These are phyloP conservation scores for Augochlorella aurata DNA, from an alignment of 2,888 invertebrate species.

Conservation along the genomic window DNA sequence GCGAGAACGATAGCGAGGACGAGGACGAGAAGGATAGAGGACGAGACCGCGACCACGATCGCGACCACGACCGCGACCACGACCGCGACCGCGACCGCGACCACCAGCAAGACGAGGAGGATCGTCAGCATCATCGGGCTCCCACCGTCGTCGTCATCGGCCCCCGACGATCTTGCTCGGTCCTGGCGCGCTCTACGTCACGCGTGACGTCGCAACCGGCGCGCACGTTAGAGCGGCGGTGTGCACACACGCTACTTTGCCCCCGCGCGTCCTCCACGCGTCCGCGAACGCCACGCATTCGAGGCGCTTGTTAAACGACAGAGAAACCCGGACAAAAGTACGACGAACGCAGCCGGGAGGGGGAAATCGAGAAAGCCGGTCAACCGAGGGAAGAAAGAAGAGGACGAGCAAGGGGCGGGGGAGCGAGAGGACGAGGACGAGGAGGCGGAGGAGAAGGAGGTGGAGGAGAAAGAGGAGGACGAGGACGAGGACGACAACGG, in stretches of 20 bases:
- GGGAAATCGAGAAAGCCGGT: slow-evolving; percentile 40
- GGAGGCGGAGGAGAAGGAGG: slow-evolving; percentile 36
- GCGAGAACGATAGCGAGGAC: slow-evolving; percentile 26
- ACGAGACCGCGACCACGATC: slow-evolving; percentile 21
- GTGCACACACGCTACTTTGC: slow-evolving; percentile 36
- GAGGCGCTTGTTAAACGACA: slow-evolving; percentile 41
- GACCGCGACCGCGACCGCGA: slow-evolving; percentile 25
- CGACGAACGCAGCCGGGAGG: slow-evolving; percentile 35
- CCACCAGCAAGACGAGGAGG: slow-evolving; percentile 13
- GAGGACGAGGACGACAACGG: slow-evolving; percentile 48
- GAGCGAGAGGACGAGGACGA: slow-evolving; percentile 42
- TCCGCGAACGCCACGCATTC: slow-evolving; percentile 43
- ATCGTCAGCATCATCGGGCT: slow-evolving; percentile 10
- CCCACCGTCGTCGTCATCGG: slow-evolving; percentile 22
- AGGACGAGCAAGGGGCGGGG: slow-evolving; percentile 35
- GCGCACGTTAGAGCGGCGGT: slow-evolving; percentile 49
- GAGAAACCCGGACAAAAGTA: slow-evolving; percentile 24
- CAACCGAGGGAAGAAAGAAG: slow-evolving; percentile 33
- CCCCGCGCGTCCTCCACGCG: slow-evolving; percentile 42
- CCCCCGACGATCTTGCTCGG: slow-evolving; percentile 42
- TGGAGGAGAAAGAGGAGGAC: slow-evolving; percentile 32
- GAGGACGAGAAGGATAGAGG: slow-evolving; percentile 24
- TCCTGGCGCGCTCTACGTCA: slow-evolving; percentile 68
- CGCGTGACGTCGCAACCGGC: slow-evolving; percentile 72
- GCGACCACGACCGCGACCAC: slow-evolving; percentile 14